Evolutionary conservation across 2,113 vertebrate species (phyloP).

Genomic region (Colaptes auratus): DNA sequence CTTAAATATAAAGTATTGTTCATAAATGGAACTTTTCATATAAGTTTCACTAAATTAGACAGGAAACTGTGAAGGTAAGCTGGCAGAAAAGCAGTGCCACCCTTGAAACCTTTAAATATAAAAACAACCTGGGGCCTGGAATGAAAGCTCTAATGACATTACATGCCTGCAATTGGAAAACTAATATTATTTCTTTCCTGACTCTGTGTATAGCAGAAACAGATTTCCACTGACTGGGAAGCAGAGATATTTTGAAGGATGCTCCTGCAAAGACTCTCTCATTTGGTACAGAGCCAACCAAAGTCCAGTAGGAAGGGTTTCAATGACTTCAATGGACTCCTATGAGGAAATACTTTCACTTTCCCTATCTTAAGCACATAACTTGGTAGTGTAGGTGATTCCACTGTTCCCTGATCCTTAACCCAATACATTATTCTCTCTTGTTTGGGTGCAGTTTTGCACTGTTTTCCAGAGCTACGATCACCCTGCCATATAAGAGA

Average conservation of each 20-base stretch:
- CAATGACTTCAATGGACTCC: not conserved
- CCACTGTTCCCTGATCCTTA: not conserved
- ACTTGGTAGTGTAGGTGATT: not conserved
- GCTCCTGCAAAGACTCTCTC: not conserved
- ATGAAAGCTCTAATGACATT: not conserved
- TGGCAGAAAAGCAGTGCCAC: not conserved
- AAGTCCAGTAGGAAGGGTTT: not conserved
- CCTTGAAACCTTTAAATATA: not conserved
- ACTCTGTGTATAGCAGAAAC: not conserved
- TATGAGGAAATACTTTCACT: not conserved
- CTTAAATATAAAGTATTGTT: slow-evolving; percentile 10
- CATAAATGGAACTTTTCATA: not conserved
- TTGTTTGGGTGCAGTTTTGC: not conserved
- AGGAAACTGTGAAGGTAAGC: not conserved
- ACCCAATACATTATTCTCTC: not conserved
- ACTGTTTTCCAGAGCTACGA: not conserved
- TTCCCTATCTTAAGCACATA: not conserved
- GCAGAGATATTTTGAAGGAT: not conserved
- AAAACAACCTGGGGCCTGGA: not conserved
- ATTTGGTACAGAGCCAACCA: not conserved
- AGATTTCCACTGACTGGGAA: not conserved
- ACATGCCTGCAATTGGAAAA: not conserved
- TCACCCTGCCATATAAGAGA: not conserved
- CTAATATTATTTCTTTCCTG: not conserved
- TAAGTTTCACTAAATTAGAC: slow-evolving; percentile 19